Base-by-base conservation (phyloP, 2,113 vertebrate genomes). In the Rhombomys opimus region DNA sequence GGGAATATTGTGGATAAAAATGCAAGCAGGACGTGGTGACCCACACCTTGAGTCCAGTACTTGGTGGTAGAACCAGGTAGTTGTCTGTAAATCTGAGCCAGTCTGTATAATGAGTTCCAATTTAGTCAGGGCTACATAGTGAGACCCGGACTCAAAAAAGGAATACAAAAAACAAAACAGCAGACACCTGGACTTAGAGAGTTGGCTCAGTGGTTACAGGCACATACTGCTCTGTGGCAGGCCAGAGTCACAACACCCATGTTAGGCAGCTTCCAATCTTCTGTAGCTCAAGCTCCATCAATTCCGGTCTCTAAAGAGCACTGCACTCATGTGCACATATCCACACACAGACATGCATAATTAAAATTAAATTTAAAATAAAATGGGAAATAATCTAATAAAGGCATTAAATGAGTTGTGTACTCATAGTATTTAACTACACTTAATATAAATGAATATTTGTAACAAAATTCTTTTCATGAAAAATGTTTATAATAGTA, bases 401-500 rank as follows among this genome's bases (percentile, higher is more conserved):
- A 90, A 94, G 50, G 50, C 38, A 50, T 95, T 85, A 86, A 93
- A 46, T 85, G 76, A 90, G 46, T 81, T 87, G 23, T 90, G 2
- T 65, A 2, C 70, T 94, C 10, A 82, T 96, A 35, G 18, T 73
- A n/a, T 20, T 90, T 67, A 90, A 52, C 52, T 50, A 18, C 87
- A 95, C 54, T 70, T 72, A 27, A 91, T 72, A 0, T 80, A 68
- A 59, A 22, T 97, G 13, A 75, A 61, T 96, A 73, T 87, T 86
- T 96, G 30, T 90, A 91, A 89, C 82, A 68, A 50, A 67, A 41
- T 18, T 82, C 27, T 10, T 87, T 68, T 10, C 22, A 41, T 70
- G 25, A 68, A 92, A 92, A 76, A 85, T 93, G n/a, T 93, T 80
- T 7, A 95, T 94, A 84, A 63, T 27, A 23, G 20, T 23, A 84